phyloP scores from a whole-genome alignment of 2,888 invertebrate species.

The Crematogaster levior region DNA sequence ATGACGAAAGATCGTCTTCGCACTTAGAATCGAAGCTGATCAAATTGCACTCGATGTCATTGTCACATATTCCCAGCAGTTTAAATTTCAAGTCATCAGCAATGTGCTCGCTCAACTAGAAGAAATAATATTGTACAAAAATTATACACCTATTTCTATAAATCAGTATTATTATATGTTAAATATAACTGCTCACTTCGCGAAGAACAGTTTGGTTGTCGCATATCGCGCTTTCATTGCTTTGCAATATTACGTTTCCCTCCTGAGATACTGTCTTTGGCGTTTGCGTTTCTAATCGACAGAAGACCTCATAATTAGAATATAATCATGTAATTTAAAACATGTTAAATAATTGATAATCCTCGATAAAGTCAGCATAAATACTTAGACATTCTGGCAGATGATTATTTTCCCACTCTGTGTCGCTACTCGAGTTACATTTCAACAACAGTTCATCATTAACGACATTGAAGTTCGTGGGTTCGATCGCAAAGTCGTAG shows the following conservation, averaged over 20 bases:
- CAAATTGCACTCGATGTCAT: slow-evolving; percentile 79
- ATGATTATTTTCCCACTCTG: slow-evolving; percentile 71
- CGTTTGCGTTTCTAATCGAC: slow-evolving; percentile 84
- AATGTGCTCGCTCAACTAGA: slow-evolving; percentile 80
- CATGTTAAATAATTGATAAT: neutral
- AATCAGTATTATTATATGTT: neutral
- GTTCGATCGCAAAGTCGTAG: slow-evolving; percentile 87
- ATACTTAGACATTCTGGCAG: slow-evolving; percentile 88
- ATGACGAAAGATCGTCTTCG: slow-evolving; percentile 60
- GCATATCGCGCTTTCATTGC: slow-evolving; percentile 84
- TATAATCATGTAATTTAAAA: neutral
- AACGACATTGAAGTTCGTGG: slow-evolving; percentile 70
- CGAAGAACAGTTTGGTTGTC: slow-evolving; percentile 84
- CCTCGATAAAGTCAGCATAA: neutral
- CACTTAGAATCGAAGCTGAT: slow-evolving; percentile 74
- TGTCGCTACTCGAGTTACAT: slow-evolving; percentile 68
- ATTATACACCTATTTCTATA: neutral
- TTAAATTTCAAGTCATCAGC: slow-evolving; percentile 76
- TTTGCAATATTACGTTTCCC: slow-evolving; percentile 85
- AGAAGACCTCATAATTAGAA: neutral
- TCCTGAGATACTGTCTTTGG: slow-evolving; percentile 86
- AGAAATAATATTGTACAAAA: slow-evolving; percentile 22
- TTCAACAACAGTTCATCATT: slow-evolving; percentile 79
- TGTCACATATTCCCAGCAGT: slow-evolving; percentile 76
- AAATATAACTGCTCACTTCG: slow-evolving; percentile 77